A percentile compares a stretch with the other conserved stretches of the same genome.
phyloP scores from a whole-genome alignment of 1,140 invertebrate genomes.

The Eufriesea mexicana region DNA sequence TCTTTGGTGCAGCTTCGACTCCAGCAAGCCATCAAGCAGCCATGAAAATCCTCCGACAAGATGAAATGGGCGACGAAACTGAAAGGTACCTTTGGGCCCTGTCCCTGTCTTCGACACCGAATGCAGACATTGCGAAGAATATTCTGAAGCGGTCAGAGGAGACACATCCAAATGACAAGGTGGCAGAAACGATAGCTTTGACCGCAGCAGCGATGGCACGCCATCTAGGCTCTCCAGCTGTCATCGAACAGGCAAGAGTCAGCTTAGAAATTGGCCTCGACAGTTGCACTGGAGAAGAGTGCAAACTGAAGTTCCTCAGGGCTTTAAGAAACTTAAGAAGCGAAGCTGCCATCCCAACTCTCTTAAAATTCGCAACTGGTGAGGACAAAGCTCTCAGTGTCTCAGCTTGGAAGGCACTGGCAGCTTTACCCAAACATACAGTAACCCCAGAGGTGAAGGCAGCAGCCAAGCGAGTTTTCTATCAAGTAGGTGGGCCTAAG shows the following conservation, averaged over 20 bases:
- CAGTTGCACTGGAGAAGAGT: slow-evolving; percentile 83
- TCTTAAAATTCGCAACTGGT: slow-evolving; percentile 83
- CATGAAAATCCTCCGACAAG: slow-evolving; percentile 85
- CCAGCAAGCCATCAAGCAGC: slow-evolving; percentile 86
- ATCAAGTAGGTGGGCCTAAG: slow-evolving; percentile 84
- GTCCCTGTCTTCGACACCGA: slow-evolving; percentile 83
- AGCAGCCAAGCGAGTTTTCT: slow-evolving; percentile 84
- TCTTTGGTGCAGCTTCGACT: slow-evolving; percentile 88
- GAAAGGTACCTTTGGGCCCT: slow-evolving; percentile 90
- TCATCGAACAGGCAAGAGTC: slow-evolving; percentile 81
- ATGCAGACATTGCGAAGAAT: slow-evolving; percentile 84
- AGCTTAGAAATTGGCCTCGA: slow-evolving; percentile 82
- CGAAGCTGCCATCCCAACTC: slow-evolving; percentile 82
- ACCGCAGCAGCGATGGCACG: slow-evolving; percentile 85
- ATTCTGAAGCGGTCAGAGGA: slow-evolving; percentile 81
- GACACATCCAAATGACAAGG: slow-evolving; percentile 82
- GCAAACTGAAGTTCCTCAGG: slow-evolving; percentile 85
- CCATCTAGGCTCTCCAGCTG: slow-evolving; percentile 71
- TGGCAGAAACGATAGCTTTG: slow-evolving; percentile 86
- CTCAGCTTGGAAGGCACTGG: slow-evolving; percentile 86
- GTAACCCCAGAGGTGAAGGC: slow-evolving; percentile 79
- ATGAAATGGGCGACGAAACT: slow-evolving; percentile 84
- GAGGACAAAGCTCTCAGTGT: slow-evolving; percentile 83
- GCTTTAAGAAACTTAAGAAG: slow-evolving; percentile 87
- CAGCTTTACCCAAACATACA: slow-evolving; percentile 81